A percentile compares a stretch with the other conserved stretches of the same genome.
Evolutionary conservation across 2,797 vertebrate genomes (phyloP).

Genomic region (Enteromius anoplus): DNA sequence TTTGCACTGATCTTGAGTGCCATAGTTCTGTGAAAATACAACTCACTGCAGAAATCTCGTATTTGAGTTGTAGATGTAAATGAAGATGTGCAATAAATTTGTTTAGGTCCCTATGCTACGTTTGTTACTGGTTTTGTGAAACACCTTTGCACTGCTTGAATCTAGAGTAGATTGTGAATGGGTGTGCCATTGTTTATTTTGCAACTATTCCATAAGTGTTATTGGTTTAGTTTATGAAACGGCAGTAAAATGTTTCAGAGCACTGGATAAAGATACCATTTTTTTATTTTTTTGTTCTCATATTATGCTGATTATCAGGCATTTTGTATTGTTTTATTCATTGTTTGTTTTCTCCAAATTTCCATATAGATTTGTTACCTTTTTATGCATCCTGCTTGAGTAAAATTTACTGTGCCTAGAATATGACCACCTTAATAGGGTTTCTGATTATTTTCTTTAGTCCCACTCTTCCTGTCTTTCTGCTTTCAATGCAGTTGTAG

Average conservation of each 20-base stretch:
- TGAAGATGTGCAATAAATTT: constrained; percentile 41
- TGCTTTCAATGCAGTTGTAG: neutral
- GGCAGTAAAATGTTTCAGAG: neutral
- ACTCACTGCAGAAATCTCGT: constrained; percentile 9
- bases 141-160: constrained; percentile 21
- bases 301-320: neutral
- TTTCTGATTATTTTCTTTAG: neutral
- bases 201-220: neutral
- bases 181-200: neutral
- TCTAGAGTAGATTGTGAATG: neutral
- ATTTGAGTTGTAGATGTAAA: constrained; percentile 10
- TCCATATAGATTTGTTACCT: neutral
- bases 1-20: constrained; percentile 20
- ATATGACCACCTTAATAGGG: neutral
- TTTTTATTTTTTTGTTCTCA: neutral
- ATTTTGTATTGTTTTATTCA: neutral
- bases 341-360: neutral
- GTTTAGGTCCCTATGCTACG: neutral
- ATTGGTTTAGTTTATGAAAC: constrained; percentile 5
- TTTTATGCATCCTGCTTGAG: neutral
- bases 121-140: neutral
- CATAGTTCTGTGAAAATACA: neutral
- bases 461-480: neutral
- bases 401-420: neutral
- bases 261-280: constrained; percentile 16